Percentiles rank a stretch among this genome's conserved stretches.
Conservation (phyloP, 2,113 vertebrate genomes). For the Riparia riparia region DNA sequence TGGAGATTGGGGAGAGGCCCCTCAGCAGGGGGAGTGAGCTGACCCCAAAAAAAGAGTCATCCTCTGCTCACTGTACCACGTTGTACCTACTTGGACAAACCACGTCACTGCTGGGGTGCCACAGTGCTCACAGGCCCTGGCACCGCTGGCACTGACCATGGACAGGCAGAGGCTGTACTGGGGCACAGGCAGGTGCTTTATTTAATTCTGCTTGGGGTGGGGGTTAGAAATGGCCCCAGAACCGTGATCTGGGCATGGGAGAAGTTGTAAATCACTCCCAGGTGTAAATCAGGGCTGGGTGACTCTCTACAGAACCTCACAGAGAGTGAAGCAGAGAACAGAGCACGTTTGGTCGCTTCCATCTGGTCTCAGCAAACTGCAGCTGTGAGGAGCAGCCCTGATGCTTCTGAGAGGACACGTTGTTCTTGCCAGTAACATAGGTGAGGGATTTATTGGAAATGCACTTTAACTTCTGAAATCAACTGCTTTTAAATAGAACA, state of each 20-base stretch:
- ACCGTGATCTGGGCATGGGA: fast-evolving
- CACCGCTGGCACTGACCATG: fast-evolving
- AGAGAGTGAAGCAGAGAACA: neutral
- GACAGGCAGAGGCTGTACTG: fast-evolving
- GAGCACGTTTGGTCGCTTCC: neutral
- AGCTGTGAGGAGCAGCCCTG: neutral
- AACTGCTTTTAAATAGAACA: neutral
- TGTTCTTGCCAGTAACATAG: neutral
- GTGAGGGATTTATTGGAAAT: neutral
- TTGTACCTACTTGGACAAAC: neutral
- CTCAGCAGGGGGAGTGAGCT: neutral
- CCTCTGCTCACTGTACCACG: fast-evolving
- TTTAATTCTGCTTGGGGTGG: neutral
- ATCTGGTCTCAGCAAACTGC: neutral
- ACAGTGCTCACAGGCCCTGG: fast-evolving
- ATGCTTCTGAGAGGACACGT: neutral
- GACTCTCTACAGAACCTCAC: neutral
- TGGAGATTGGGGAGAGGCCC: neutral
- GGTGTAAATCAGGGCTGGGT: neutral
- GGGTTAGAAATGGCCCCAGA: neutral
- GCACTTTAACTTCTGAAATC: neutral
- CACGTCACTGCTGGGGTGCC: neutral
- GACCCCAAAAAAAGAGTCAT: fast-evolving
- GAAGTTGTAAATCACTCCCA: neutral
- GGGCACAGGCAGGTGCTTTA: neutral